Percentiles rank a stretch among this genome's conserved stretches.
Evolutionary conservation across 1,140 invertebrate genomes (phyloP).

Genomic region (Zaprionus vittiger): DNA sequence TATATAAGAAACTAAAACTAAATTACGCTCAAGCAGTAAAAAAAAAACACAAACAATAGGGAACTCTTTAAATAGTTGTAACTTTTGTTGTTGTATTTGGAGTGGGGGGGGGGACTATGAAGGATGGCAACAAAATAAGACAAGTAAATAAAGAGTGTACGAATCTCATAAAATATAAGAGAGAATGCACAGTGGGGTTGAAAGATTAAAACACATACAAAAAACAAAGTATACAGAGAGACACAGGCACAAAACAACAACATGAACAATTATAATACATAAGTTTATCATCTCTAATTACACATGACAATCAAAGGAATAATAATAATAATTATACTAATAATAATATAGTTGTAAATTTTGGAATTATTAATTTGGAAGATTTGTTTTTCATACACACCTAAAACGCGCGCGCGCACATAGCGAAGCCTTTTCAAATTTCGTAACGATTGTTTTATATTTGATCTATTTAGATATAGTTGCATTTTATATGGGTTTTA

Average conservation of each 20-base stretch:
- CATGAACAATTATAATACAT: conserved; percentile 22
- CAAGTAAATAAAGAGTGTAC: not conserved
- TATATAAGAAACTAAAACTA: conserved; percentile 61
- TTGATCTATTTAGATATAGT: conserved; percentile 27
- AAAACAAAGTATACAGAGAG: conserved; percentile 3
- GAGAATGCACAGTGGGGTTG: conserved; percentile 2
- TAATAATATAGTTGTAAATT: conserved; percentile 38
- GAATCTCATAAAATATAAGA: conserved; percentile 9
- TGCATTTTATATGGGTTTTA: conserved; percentile 49
- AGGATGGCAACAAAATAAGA: conserved; percentile 10
- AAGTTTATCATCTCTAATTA: conserved; percentile 28
- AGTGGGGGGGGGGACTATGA: not conserved
- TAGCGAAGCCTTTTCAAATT: conserved; percentile 62
- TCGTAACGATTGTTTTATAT: conserved; percentile 42
- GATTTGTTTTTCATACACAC: conserved; percentile 69
- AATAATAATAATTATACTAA: conserved; percentile 4
- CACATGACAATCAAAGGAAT: conserved; percentile 47
- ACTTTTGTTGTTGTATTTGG: conserved; percentile 14
- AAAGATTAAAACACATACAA: not conserved
- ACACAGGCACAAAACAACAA: conserved; percentile 41
- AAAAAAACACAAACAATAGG: conserved; percentile 1
- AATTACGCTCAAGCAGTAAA: conserved; percentile 54
- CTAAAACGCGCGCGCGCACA: conserved; percentile 64
- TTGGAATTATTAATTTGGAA: conserved; percentile 36
- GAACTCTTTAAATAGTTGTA: conserved; percentile 4